These are phyloP conservation scores for Bos indicus DNA, from an alignment of 2,113 vertebrate genomes.

Conservation along the genomic window DNA sequence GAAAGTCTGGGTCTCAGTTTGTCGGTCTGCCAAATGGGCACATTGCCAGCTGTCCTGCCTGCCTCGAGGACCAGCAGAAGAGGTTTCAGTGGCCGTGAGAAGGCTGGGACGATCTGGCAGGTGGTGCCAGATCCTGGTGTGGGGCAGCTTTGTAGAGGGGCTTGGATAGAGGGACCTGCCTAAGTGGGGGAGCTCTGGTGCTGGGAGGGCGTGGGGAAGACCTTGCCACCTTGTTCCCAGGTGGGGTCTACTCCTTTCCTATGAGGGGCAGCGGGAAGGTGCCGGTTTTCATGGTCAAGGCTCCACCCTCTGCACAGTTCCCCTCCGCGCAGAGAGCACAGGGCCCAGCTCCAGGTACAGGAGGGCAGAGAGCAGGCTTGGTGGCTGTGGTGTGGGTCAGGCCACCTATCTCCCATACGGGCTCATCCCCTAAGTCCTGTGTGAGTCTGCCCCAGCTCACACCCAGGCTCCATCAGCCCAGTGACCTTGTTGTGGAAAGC, in stretches of 20 bases:
- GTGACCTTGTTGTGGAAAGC: not conserved
- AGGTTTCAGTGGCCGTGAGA: no score
- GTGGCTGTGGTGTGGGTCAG: not conserved
- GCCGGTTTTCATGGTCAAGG: not conserved
- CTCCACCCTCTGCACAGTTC: not conserved
- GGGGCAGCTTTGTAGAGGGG: not conserved
- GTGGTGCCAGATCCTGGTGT: fast-evolving
- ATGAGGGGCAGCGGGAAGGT: not conserved
- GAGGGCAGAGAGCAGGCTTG: not conserved
- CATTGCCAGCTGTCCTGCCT: not conserved
- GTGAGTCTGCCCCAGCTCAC: not conserved
- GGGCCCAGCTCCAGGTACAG: not conserved
- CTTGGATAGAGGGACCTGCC: not conserved
- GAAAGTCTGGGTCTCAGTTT: not conserved
- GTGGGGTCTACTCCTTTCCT: not conserved
- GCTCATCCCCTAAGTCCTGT: not conserved
- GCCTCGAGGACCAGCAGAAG: not conserved
- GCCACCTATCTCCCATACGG: not conserved
- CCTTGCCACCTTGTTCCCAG: not conserved
- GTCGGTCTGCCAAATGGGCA: not conserved
- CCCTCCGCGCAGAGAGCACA: not conserved
- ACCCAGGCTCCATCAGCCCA: not conserved
- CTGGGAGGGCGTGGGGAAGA: not conserved
- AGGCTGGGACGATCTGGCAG: not conserved
- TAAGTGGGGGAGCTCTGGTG: not conserved